Base-by-base conservation (phyloP, 1,140 invertebrate species). In the Drosophila lowei region DNA sequence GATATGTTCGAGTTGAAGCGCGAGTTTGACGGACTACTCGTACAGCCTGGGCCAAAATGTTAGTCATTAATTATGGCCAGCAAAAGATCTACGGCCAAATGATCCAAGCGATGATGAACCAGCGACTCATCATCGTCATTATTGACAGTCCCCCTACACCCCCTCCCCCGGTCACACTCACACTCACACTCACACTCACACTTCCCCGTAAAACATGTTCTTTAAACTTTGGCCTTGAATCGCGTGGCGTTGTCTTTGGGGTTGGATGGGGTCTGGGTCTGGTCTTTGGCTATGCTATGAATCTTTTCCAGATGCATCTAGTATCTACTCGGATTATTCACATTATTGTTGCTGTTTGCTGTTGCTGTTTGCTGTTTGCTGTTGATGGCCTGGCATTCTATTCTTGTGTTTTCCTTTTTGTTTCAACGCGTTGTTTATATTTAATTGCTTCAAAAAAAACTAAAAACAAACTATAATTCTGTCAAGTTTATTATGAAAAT, bases 401-500 rank as follows among this genome's bases (percentile, higher is more conserved):
- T 63, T 79, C 50, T 76, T 62, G 56, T 62, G 18, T 59, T 58
- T 63, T 59, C 49, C 70, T 59, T 52, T 43, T 67, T 55, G 46
- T 65, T 57, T 74, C 38, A 53, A 38, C 34, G 38, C 48, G 48
- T 68, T 68, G 77, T 48, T 81, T 72, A 86, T 83, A 75, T 86
- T 86, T 86, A 86, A 86, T 86, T 86, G 85, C 85, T 89, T 38
- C 23, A 25, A 13, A 38, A 38, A 38, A 11, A 11, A 18, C 18
- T 18, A 18, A 38, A 38, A 38, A 73, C 79, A 84, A 85, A 85
- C 80, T 85, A 84, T 85, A 84, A 85, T 84, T 84, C 80, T 84
- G 80, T 84, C 80, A 84, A 84, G 80, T 84, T 88, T 88, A 88
- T 88, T 88, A 88, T 88, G 84, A 81, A 88, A 83, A 88, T 88